These are phyloP conservation scores for Cyanistes caeruleus DNA, from an alignment of 2,113 vertebrate species.

Conservation along the genomic window DNA sequence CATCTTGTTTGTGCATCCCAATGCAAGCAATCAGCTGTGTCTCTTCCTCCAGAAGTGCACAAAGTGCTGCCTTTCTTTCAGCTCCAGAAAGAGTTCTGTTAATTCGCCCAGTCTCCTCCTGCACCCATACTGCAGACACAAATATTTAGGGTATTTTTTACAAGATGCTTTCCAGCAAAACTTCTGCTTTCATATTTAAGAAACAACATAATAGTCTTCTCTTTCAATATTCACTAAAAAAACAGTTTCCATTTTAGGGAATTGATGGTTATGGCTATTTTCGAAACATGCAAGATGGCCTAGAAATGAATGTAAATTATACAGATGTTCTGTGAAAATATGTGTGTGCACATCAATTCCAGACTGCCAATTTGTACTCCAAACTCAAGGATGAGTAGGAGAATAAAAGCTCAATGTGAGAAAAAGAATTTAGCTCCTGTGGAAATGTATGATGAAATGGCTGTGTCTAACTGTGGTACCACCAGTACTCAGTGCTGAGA, in stretches of 20 bases:
- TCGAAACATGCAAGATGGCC: neutral
- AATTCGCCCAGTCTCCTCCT: constrained; percentile 79
- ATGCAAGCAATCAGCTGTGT: constrained; percentile 83
- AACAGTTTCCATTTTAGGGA: neutral
- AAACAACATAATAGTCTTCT: neutral
- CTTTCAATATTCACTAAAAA: neutral
- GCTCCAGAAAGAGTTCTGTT: constrained; percentile 77
- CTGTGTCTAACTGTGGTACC: neutral
- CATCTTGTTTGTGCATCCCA: constrained; percentile 75
- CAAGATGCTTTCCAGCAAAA: neutral
- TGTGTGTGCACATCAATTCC: neutral
- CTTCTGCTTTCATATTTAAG: neutral
- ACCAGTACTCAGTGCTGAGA: neutral
- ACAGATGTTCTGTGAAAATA: neutral
- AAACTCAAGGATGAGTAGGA: neutral
- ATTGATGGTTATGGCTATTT: neutral
- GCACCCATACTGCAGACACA: constrained; percentile 82
- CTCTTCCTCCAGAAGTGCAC: constrained; percentile 87
- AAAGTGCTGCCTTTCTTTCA: constrained; percentile 88
- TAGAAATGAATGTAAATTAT: neutral
- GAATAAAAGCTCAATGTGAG: neutral
- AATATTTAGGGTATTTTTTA: neutral
- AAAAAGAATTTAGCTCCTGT: neutral
- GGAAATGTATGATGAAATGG: neutral
- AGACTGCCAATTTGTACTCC: neutral